Percentiles rank a stretch among this genome's conserved stretches.
Conservation (phyloP, 2,797 vertebrate genomes). For the Onychomys torridus region DNA sequence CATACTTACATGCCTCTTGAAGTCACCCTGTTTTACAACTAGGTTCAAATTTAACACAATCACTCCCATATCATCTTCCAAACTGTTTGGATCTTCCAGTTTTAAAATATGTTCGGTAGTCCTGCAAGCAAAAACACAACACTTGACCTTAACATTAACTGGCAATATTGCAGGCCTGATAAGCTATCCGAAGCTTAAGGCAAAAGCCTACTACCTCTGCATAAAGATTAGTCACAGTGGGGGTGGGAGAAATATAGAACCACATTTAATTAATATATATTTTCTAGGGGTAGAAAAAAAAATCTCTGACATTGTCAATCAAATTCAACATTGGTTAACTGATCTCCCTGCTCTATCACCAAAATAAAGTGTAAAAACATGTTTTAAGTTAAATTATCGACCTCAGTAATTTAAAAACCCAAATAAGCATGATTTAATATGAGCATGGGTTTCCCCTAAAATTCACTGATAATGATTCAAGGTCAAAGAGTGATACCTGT, state of each 20-base stretch:
- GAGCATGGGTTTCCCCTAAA: not conserved
- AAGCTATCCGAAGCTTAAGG: not conserved
- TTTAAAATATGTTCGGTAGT: constrained; percentile 91
- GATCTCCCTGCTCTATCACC: not conserved
- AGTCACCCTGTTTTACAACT: constrained; percentile 92
- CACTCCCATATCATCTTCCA: constrained; percentile 95
- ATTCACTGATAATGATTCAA: not conserved
- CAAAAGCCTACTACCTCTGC: not conserved
- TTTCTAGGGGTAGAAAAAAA: not conserved
- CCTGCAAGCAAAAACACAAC: constrained; percentile 83
- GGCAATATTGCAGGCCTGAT: not conserved
- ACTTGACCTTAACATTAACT: not conserved
- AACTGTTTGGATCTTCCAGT: constrained; percentile 94
- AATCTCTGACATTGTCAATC: not conserved
- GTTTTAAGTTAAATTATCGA: not conserved
- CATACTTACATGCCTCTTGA: constrained; percentile 92
- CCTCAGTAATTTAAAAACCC: not conserved
- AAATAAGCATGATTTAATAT: not conserved
- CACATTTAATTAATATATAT: not conserved
- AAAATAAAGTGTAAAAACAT: constrained; percentile 19
- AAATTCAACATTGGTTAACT: not conserved
- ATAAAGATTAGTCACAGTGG: not conserved
- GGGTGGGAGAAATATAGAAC: not conserved
- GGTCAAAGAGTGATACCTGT: constrained; percentile 89
- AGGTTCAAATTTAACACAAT: constrained; percentile 93